Percentiles rank a stretch among this genome's conserved stretches.
phyloP scores from a whole-genome alignment of 35 echinoderm and acorn worm species.

The Patiria miniata region DNA sequence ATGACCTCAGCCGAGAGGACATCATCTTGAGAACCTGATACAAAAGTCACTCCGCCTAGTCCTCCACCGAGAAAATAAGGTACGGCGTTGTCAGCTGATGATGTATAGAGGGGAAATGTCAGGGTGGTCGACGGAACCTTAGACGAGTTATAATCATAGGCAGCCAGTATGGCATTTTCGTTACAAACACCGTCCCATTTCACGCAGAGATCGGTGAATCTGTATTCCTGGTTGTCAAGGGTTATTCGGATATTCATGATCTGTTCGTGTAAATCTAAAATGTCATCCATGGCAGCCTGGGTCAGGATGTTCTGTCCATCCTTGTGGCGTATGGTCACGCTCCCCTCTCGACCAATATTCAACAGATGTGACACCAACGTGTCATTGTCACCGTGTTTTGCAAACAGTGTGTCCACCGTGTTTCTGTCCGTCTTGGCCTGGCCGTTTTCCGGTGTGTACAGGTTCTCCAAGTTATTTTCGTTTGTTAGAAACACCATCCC shows the following conservation, averaged over 20 bases:
- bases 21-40: background rate
- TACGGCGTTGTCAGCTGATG: background rate
- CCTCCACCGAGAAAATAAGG: background rate
- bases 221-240: background rate
- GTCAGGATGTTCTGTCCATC: constrained; percentile 6
- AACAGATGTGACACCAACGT: background rate
- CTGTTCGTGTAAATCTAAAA: background rate
- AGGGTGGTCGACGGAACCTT: background rate
- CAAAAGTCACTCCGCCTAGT: constrained; percentile 5
- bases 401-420: constrained; percentile 8
- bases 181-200: constrained; percentile 2
- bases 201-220: constrained; percentile 1
- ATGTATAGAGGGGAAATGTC: background rate
- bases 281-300: background rate
- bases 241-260: background rate
- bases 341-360: background rate
- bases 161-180: background rate
- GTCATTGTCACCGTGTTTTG: constrained; percentile 14
- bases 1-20: background rate
- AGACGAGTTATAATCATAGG: background rate
- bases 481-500: background rate
- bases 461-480: background rate
- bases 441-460: constrained; percentile 24
- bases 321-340: background rate
- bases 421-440: constrained; percentile 1